Conservation (phyloP, 1,140 invertebrate species). For the Ceratitis capitata region DNA sequence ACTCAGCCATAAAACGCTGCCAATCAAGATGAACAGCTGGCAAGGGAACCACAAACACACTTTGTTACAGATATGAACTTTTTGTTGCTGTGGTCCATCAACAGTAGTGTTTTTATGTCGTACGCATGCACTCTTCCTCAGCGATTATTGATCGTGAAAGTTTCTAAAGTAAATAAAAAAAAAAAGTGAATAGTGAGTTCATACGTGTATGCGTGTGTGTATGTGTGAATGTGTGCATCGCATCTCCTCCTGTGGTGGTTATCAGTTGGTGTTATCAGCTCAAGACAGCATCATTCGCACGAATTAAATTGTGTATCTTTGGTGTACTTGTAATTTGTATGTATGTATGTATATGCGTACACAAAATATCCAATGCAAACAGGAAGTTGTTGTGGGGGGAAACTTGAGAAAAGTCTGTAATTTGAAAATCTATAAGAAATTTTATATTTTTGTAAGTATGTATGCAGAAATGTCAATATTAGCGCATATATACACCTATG, state of each 20-base stretch:
- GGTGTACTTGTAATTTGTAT: not conserved
- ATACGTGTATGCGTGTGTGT: not conserved
- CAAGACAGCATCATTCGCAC: not conserved
- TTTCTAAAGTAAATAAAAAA: not conserved
- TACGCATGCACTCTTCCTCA: not conserved
- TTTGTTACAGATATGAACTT: not conserved
- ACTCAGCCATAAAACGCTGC: not conserved
- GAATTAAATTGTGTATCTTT: not conserved
- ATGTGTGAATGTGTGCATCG: no score
- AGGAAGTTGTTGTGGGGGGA: not conserved
- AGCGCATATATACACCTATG: not conserved
- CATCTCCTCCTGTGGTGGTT: no score
- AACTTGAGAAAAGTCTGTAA: not conserved
- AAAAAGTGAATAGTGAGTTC: not conserved
- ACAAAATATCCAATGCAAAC: not conserved
- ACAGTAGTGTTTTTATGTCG: not conserved
- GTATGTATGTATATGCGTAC: not conserved
- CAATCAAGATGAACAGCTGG: not conserved
- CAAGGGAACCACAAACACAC: not conserved
- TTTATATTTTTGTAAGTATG: not conserved
- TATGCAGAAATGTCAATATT: not conserved
- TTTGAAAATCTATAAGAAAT: not conserved
- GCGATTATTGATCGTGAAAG: not conserved
- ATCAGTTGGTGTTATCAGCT: not conserved
- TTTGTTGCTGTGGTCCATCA: not conserved